These are phyloP conservation scores for Cephalotes varians DNA, from an alignment of 2,888 invertebrate species.

Conservation along the genomic window DNA sequence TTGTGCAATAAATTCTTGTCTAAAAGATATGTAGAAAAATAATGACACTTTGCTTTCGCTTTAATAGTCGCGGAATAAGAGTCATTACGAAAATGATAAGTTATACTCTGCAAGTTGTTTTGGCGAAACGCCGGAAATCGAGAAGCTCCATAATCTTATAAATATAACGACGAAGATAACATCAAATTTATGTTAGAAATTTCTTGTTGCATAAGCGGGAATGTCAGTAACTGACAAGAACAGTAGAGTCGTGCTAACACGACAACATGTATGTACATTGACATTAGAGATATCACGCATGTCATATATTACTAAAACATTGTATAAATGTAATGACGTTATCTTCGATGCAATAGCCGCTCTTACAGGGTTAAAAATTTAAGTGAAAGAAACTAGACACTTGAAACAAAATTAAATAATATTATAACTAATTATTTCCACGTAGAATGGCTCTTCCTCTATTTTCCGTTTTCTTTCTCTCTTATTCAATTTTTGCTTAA, in stretches of 20 bases:
- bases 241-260: background rate
- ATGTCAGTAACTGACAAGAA: conserved; percentile 31
- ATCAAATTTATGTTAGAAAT: conserved; percentile 27
- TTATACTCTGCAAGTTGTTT: background rate
- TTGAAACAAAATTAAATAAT: background rate
- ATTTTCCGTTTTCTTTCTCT: background rate
- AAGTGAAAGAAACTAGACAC: background rate
- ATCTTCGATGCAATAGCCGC: conserved; percentile 5
- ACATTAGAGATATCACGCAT: conserved; percentile 18
- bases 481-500: background rate
- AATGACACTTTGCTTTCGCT: background rate
- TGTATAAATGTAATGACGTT: conserved; percentile 24
- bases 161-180: conserved; percentile 11
- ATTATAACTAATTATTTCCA: background rate
- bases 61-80: background rate
- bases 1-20: background rate
- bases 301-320: conserved; percentile 5
- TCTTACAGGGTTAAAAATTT: background rate
- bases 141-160: conserved; percentile 24
- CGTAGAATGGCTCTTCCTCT: background rate
- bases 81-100: conserved; percentile 18
- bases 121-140: conserved; percentile 19
- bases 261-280: background rate
- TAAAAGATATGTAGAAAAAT: background rate
- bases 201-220: conserved; percentile 14